Percentiles rank a stretch among this genome's conserved stretches.
Conservation (phyloP, 2,797 vertebrate genomes). For the Discoglossus pictus region DNA sequence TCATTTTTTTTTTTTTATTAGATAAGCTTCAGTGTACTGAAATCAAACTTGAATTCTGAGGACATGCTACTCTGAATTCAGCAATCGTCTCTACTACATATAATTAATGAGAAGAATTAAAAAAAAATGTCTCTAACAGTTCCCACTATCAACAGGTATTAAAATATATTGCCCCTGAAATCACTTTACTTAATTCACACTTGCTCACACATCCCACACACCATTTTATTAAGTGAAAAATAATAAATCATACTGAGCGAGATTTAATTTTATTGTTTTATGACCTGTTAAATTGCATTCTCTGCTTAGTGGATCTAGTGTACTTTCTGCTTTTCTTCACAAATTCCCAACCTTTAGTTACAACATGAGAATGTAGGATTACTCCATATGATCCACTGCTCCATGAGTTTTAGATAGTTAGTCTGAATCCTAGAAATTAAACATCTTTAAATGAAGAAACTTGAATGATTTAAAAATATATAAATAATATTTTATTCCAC, state of each 20-base stretch:
- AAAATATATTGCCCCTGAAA: constrained; percentile 82
- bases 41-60: no score
- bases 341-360: constrained; percentile 55
- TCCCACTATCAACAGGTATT: constrained; percentile 74
- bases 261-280: constrained; percentile 87
- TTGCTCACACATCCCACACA: constrained; percentile 62
- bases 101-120: constrained; percentile 70
- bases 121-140: constrained; percentile 76
- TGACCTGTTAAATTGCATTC: constrained; percentile 83
- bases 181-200: constrained; percentile 73
- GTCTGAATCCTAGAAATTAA: no score
- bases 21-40: no score
- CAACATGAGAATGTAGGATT: no score
- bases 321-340: constrained; percentile 60
- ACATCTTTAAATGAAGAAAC: no score
- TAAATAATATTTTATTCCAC: no score
- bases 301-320: constrained; percentile 69
- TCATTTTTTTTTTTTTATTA: no score
- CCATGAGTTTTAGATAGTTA: no score
- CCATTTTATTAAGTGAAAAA: constrained; percentile 74
- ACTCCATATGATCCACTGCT: no score
- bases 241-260: constrained; percentile 77
- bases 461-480: no score
- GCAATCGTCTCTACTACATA: constrained; percentile 1
- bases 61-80: constrained; percentile 7